Conservation (phyloP, 2,797 vertebrate genomes). For the Arremon aurantiirostris region DNA sequence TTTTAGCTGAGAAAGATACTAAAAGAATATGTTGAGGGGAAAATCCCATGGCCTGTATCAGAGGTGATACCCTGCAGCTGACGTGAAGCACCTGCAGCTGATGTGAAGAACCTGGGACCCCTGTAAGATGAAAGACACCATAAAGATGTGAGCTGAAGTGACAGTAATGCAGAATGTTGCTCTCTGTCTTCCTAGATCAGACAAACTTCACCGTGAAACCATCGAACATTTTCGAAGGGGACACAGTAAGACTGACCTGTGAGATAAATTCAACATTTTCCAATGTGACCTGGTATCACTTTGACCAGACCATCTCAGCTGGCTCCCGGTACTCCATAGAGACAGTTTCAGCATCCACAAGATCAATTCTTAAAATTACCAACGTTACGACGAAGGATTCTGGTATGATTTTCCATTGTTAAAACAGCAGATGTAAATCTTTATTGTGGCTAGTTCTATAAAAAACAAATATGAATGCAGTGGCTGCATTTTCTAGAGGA, state of each 20-base stretch:
- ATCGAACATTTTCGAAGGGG: constrained; percentile 64
- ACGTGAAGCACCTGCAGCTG: too few species aligned
- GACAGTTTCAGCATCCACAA: background rate
- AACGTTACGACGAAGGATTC: background rate
- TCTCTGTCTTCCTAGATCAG: constrained; percentile 58
- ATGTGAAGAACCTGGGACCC: background rate
- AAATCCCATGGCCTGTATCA: background rate
- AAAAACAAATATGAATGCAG: background rate
- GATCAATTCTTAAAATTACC: constrained; percentile 45
- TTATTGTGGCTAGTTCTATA: background rate
- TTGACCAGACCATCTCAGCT: background rate
- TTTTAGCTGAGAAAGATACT: background rate
- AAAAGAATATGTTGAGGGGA: background rate
- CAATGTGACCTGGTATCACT: constrained; percentile 47
- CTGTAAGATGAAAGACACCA: background rate
- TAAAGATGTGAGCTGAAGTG: background rate
- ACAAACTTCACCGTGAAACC: constrained; percentile 52
- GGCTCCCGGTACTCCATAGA: background rate
- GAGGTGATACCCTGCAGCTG: background rate
- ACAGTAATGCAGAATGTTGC: background rate
- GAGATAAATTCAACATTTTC: background rate
- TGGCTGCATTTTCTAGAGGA: background rate
- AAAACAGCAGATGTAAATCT: background rate
- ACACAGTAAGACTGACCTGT: constrained; percentile 63
- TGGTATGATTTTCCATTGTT: constrained; percentile 43